Base-by-base conservation (phyloP, 2,888 invertebrate species). In the Ectobius pallidus region DNA sequence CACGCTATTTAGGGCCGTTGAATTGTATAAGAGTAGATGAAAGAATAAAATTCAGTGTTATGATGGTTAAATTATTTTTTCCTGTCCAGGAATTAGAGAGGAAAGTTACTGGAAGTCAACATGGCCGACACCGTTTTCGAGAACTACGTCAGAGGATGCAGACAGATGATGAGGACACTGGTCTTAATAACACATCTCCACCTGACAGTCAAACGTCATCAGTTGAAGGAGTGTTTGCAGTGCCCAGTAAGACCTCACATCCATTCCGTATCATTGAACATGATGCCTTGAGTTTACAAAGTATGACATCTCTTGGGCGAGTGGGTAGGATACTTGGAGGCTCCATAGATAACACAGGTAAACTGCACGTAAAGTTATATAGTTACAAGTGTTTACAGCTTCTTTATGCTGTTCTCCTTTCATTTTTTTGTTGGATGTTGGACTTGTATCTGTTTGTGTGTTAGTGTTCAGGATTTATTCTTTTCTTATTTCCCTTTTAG, bases 181-280 rank as follows among this genome's bases (percentile, higher is more conserved):
- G 87, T 70, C 86, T 86, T 76, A 86, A 86, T 78, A 90, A 87
- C 78, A 87, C 86, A 79, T 89, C 91, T 63, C 92, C 92, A 71
- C 90, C 92, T 73, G 91, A 91, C 81, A 92, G 92, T 82, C 92
- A 94, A 82, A 90, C 89, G 14, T 89, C 89, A 77, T 92, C 93
- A 9, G 88, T 92, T 70, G 95, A 95, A 79, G 92, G 92, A 74
- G 88, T 92, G 16, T 92, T 88, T 81, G 88, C 90, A 9, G 85
- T 86, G 42, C 86, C 89, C 75, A 87, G 86, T 68, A 88, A 89
- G 79, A 87, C 89, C 62, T 85, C 86, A 73, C 94, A 93, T 83
- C 94, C 94, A 22, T 94, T 94, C 82, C 88, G 89, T 83, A 92
- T 95, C 76, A 94, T 95, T 79, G 94, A 96, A 78, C 93, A 93